A percentile compares a stretch with the other conserved stretches of the same genome.
phyloP scores from a whole-genome alignment of 2,888 invertebrate species.

The Xestobium rufovillosum region DNA sequence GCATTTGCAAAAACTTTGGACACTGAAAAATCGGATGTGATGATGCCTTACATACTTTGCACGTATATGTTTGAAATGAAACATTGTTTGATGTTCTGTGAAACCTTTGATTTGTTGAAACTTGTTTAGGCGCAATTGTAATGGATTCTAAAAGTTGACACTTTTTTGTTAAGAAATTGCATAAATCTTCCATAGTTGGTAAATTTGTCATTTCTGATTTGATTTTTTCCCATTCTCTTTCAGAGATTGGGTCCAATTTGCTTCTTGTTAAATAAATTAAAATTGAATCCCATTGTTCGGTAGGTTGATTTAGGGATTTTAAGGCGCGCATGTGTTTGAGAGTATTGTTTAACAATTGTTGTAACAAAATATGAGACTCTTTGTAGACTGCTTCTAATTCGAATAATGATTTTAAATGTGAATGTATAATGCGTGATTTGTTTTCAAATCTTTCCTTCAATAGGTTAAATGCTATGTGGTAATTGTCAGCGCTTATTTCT shows the following conservation, averaged over 20 bases:
- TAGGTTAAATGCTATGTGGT: conserved; percentile 6
- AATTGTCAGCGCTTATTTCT: conserved; percentile 2
- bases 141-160: conserved; percentile 7
- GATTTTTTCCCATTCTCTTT: conserved; percentile 8
- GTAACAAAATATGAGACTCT: conserved; percentile 2
- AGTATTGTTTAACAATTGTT: conserved; percentile 3
- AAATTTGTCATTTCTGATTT: background rate
- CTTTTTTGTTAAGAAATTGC: conserved; percentile 9
- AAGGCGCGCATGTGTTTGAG: conserved; percentile 5
- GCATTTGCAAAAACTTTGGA: no score
- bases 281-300: conserved; percentile 6
- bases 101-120: no score
- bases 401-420: conserved; percentile 11
- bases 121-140: no score
- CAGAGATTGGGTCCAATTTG: conserved; percentile 5
- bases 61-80: no score
- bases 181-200: conserved; percentile 7
- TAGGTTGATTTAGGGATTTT: conserved; percentile 4
- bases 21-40: no score
- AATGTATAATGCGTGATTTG: background rate
- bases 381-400: conserved; percentile 4
- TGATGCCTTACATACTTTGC: no score
- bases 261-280: conserved; percentile 7
- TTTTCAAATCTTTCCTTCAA: conserved; percentile 9
- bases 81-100: no score